Percentiles rank a stretch among this genome's conserved stretches.
Conservation (phyloP, 2,888 invertebrate genomes). For the Hartigia nigra region DNA sequence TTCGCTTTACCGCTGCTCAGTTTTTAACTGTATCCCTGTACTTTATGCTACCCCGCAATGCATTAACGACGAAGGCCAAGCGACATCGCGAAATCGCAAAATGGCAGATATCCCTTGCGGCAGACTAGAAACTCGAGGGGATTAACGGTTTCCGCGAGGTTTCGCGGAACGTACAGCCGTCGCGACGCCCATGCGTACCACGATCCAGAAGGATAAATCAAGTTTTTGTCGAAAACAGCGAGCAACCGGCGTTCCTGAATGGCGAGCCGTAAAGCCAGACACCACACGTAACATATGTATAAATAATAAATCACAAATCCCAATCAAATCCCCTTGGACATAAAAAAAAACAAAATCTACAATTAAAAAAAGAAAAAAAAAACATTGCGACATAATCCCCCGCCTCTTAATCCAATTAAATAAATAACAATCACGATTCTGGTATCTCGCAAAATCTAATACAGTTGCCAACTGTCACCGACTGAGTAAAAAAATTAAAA, state of each 20-base stretch:
- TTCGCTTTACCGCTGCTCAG: not conserved
- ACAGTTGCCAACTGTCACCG: not conserved
- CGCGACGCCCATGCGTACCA: not conserved
- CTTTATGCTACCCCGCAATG: not conserved
- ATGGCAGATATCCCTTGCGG: not conserved
- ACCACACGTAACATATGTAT: not conserved
- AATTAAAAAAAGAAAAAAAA: not conserved
- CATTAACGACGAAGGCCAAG: conserved; percentile 3
- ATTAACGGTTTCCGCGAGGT: not conserved
- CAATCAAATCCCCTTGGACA: not conserved
- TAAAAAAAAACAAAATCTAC: not conserved
- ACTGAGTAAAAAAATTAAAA: not conserved
- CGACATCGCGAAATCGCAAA: not conserved
- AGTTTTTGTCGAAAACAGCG: conserved; percentile 8
- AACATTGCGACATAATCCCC: not conserved
- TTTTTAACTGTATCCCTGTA: not conserved
- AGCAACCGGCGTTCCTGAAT: not conserved
- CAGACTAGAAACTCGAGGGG: conserved; percentile 3
- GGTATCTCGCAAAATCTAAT: not conserved
- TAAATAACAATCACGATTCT: not conserved
- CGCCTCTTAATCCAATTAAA: not conserved
- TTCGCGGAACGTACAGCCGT: conserved; percentile 1
- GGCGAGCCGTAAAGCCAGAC: not conserved
- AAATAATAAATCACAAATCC: not conserved
- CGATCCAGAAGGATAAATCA: conserved; percentile 5